Evolutionary conservation across 2,113 vertebrate genomes (phyloP).

Genomic region (Jacana jacana): DNA sequence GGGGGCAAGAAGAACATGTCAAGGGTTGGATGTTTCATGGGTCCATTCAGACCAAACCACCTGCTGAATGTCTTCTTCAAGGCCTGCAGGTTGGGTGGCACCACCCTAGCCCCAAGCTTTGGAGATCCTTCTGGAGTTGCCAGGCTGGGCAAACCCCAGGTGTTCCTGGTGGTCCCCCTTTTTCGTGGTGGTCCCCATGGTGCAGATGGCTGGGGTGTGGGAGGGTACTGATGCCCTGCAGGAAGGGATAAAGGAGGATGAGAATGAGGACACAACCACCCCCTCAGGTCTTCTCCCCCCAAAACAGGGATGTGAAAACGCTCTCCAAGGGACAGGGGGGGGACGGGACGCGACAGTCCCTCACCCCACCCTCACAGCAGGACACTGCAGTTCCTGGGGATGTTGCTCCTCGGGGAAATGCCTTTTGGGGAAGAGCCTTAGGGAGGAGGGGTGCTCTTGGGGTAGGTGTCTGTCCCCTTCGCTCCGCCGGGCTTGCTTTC

Average conservation of each 20-base stretch:
- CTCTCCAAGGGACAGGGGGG: neutral
- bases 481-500: too few relatives aligned
- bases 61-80: neutral
- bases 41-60: neutral
- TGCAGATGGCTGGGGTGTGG: neutral
- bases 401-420: neutral
- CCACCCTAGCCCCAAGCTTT: neutral
- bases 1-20: neutral
- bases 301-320: neutral
- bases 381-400: too few relatives aligned
- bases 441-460: too few relatives aligned
- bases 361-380: neutral
- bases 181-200: neutral
- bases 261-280: neutral
- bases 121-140: neutral
- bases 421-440: too few relatives aligned
- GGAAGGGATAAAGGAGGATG: neutral
- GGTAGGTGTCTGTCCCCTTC: neutral
- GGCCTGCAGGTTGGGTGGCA: neutral
- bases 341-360: neutral
- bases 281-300: too few relatives aligned
- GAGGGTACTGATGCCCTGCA: neutral
- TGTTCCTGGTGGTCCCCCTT: neutral
- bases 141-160: neutral
- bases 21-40: fast-evolving